Evolutionary conservation across 2,797 vertebrate species (phyloP).

Genomic region (Borostomias antarcticus): DNA sequence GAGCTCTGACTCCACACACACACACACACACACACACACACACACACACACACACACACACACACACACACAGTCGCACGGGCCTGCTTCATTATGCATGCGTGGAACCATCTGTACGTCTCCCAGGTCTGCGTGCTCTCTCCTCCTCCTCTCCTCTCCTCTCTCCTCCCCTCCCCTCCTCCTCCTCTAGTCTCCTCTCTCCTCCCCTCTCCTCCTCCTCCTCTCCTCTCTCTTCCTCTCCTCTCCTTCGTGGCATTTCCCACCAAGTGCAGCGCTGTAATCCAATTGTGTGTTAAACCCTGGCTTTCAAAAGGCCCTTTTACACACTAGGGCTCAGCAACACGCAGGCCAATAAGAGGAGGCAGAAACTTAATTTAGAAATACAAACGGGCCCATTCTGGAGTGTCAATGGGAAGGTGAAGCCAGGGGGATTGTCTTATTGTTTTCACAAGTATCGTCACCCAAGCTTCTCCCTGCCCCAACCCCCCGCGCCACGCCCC

Average conservation of each 20-base stretch:
- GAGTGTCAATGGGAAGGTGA: slow-evolving; percentile 58
- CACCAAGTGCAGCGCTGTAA: slow-evolving; percentile 63
- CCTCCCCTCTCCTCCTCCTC: too few species aligned
- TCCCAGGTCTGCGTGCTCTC: slow-evolving; percentile 40
- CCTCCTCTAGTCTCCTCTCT: not conserved
- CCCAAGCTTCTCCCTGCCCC: slow-evolving; percentile 31
- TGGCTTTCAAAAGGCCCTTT: slow-evolving; percentile 60
- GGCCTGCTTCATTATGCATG: slow-evolving; percentile 66
- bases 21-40: too few species aligned
- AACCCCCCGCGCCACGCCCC: slow-evolving; percentile 5
- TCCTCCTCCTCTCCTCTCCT: slow-evolving; percentile 43
- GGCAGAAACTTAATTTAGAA: slow-evolving; percentile 69
- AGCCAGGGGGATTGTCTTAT: slow-evolving; percentile 49
- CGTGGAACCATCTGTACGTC: slow-evolving; percentile 60
- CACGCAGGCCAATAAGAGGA: slow-evolving; percentile 61
- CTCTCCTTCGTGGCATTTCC: slow-evolving; percentile 50
- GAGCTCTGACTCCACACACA: slow-evolving; percentile 5
- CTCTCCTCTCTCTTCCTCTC: slow-evolving; percentile 19
- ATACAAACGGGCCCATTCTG: slow-evolving; percentile 62
- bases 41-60: not conserved
- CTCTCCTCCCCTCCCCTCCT: slow-evolving; percentile 51
- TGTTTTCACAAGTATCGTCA: slow-evolving; percentile 63
- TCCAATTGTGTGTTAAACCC: slow-evolving; percentile 67
- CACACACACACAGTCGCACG: slow-evolving; percentile 23
- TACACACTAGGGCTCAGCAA: slow-evolving; percentile 58